These are phyloP conservation scores for Struthio camelus DNA, from an alignment of 2,113 vertebrate genomes.

Conservation along the genomic window DNA sequence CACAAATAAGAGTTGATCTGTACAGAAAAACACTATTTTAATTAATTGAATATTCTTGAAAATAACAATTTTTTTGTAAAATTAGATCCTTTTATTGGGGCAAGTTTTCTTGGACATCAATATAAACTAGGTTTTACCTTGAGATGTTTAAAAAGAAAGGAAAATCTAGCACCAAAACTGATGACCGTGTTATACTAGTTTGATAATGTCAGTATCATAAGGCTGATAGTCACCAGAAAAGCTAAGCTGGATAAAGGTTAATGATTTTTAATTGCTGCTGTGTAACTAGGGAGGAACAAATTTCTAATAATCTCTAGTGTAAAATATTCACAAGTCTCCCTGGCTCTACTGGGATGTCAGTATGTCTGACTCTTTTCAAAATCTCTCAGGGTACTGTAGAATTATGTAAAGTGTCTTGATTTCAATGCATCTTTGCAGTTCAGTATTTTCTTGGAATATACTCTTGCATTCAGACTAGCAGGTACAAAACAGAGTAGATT, in stretches of 20 bases:
- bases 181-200: neutral
- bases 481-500: neutral
- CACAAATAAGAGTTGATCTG: neutral
- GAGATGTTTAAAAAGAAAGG: neutral
- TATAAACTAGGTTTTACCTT: neutral
- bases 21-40: neutral
- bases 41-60: neutral
- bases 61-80: neutral
- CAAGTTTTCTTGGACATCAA: neutral
- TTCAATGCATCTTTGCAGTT: neutral
- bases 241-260: accelerated
- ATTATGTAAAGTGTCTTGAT: neutral
- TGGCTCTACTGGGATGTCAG: neutral
- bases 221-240: neutral
- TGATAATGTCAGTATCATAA: neutral
- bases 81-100: neutral
- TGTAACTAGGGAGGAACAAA: neutral
- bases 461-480: neutral
- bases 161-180: neutral
- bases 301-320: neutral
- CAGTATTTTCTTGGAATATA: neutral
- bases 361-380: neutral
- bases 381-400: neutral
- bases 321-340: neutral
- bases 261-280: neutral